phyloP scores from a whole-genome alignment of 1,140 invertebrate genomes.

The Orius insidiosus region DNA sequence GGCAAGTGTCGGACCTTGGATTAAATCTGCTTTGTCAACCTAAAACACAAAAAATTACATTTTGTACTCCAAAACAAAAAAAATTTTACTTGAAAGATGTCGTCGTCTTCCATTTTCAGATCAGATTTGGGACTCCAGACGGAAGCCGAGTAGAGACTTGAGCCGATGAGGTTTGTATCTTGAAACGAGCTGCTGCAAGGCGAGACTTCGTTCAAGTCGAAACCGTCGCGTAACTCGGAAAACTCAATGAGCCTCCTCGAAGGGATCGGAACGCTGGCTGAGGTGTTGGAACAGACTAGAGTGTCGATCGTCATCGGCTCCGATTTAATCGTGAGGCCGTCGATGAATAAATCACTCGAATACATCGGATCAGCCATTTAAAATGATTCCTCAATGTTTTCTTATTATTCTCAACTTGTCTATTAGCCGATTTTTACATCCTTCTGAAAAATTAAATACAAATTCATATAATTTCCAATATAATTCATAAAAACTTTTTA shows the following conservation, averaged over 20 bases:
- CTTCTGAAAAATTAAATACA: background rate
- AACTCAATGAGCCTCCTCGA: conserved; percentile 28
- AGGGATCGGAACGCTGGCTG: conserved; percentile 41
- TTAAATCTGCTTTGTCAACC: conserved; percentile 70
- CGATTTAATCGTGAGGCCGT: conserved; percentile 33
- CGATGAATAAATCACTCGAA: conserved; percentile 35
- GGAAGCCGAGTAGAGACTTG: conserved; percentile 29
- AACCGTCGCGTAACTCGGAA: conserved; percentile 26
- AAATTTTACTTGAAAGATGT: conserved; percentile 58
- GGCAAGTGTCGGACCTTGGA: conserved; percentile 66
- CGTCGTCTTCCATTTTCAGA: conserved; percentile 62
- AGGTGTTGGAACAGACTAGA: conserved; percentile 23
- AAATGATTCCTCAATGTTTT: background rate
- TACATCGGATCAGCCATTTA: conserved; percentile 34
- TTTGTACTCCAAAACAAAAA: background rate
- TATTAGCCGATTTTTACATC: background rate
- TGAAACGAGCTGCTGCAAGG: conserved; percentile 29
- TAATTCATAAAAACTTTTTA: background rate
- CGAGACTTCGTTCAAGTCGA: conserved; percentile 24
- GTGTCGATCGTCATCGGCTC: conserved; percentile 26
- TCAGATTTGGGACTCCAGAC: conserved; percentile 37
- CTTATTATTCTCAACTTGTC: background rate
- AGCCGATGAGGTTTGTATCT: conserved; percentile 25
- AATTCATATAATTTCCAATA: background rate
- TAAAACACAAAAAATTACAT: conserved; percentile 39